These are phyloP conservation scores for Hippocampus mohnikei DNA, from an alignment of 2,113 vertebrate species.

Conservation along the genomic window DNA sequence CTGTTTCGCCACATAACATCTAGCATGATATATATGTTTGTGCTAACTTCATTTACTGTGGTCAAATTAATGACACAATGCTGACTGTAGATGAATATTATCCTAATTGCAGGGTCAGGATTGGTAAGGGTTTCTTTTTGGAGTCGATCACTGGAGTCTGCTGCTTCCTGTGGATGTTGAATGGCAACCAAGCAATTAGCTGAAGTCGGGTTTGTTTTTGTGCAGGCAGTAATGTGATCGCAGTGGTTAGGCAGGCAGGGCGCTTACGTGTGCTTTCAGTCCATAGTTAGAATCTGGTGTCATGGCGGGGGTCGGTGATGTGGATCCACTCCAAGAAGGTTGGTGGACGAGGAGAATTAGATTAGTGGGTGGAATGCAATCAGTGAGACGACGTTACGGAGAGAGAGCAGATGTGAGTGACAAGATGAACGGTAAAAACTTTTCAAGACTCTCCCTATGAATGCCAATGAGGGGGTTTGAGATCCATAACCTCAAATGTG, in stretches of 20 bases:
- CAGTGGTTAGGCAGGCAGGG: slow-evolving; percentile 40
- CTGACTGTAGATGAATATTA: slow-evolving; percentile 42
- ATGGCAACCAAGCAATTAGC: slow-evolving; percentile 49
- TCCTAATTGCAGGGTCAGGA: slow-evolving; percentile 48
- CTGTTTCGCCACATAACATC: no score
- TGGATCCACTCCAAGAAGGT: slow-evolving; percentile 49
- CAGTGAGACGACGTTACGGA: slow-evolving; percentile 65
- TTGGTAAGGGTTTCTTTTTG: slow-evolving; percentile 34
- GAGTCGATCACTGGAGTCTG: slow-evolving; percentile 40
- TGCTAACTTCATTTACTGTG: slow-evolving; percentile 42
- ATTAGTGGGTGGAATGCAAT: slow-evolving; percentile 65
- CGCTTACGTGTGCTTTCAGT: slow-evolving; percentile 47
- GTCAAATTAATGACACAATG: slow-evolving; percentile 40
- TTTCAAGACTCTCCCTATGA: slow-evolving; percentile 28
- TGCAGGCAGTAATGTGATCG: slow-evolving; percentile 55
- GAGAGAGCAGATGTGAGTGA: slow-evolving; percentile 45
- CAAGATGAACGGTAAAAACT: slow-evolving; percentile 53
- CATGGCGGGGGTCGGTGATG: slow-evolving; percentile 45
- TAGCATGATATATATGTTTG: no score
- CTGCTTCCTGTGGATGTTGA: slow-evolving; percentile 32
- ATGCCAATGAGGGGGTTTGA: slow-evolving; percentile 12
- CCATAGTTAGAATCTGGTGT: slow-evolving; percentile 56
- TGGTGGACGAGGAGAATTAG: slow-evolving; percentile 60
- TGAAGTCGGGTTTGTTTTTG: slow-evolving; percentile 35
- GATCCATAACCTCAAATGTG: slow-evolving; percentile 51